phyloP scores from a whole-genome alignment of 2,888 invertebrate species.

The Bellardia bayeri region DNA sequence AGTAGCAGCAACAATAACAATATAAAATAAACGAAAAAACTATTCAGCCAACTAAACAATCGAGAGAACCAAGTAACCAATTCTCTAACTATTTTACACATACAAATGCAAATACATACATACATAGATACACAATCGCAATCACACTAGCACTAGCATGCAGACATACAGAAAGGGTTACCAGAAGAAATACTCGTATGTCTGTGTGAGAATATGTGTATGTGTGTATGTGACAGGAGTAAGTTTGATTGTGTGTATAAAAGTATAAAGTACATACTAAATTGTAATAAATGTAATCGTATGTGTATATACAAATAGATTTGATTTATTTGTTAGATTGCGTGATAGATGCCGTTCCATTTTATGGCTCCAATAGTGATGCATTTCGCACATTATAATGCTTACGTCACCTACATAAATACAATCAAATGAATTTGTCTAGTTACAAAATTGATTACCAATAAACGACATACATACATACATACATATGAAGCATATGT shows the following conservation, averaged over 20 bases:
- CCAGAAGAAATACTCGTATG: background rate
- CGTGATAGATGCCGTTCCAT: constrained; percentile 72
- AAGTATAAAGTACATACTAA: background rate
- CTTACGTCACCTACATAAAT: constrained; percentile 56
- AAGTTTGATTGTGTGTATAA: background rate
- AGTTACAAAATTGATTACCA: background rate
- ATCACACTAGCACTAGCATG: background rate
- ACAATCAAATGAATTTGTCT: background rate
- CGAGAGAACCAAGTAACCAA: constrained; percentile 19
- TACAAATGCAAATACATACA: constrained; percentile 11
- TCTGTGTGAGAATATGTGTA: background rate
- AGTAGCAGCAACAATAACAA: background rate
- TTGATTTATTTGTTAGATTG: constrained; percentile 73
- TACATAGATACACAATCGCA: too few relatives aligned
- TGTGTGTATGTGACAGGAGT: background rate
- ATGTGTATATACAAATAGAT: constrained; percentile 46
- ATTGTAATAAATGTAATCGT: constrained; percentile 13
- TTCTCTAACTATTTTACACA: constrained; percentile 25
- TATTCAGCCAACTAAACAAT: constrained; percentile 20
- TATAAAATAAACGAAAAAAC: constrained; percentile 20
- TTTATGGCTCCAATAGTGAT: constrained; percentile 67
- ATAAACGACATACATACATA: too few relatives aligned
- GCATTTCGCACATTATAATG: constrained; percentile 70
- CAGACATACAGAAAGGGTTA: constrained; percentile 1
- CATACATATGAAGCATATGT: background rate